phyloP scores from a whole-genome alignment of 2,113 vertebrate species.

The Scomber colias region DNA sequence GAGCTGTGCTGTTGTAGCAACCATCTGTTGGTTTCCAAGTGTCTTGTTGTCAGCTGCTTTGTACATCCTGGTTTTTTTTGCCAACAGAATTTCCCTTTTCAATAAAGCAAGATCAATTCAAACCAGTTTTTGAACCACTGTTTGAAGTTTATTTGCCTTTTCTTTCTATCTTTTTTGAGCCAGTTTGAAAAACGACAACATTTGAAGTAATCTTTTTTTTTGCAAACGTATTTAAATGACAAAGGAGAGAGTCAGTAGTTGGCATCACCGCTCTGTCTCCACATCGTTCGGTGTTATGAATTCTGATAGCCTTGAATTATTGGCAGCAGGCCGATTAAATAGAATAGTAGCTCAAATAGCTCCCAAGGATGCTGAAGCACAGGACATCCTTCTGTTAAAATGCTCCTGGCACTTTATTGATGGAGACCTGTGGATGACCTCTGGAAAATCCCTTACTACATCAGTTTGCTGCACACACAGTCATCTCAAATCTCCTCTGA shows the following conservation, averaged over 20 bases:
- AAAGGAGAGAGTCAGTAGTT: too few relatives aligned
- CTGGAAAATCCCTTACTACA: too few relatives aligned
- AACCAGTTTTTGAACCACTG: background rate
- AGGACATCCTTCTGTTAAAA: too few relatives aligned
- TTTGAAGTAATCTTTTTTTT: background rate
- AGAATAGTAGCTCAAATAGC: too few relatives aligned
- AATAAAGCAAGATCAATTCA: background rate
- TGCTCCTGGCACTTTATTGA: background rate
- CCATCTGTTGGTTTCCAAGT: slow-evolving; percentile 18
- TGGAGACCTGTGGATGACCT: too few relatives aligned
- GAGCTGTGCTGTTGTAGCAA: slow-evolving; percentile 1
- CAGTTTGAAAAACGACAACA: background rate
- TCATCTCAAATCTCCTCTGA: background rate
- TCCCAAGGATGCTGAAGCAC: too few relatives aligned
- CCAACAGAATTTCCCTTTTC: background rate
- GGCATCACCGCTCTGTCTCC: too few relatives aligned
- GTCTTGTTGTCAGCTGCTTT: slow-evolving; percentile 25
- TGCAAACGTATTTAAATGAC: too few relatives aligned
- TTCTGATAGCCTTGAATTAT: too few relatives aligned
- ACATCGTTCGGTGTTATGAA: too few relatives aligned
- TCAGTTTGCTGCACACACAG: too few relatives aligned
- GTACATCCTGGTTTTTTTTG: background rate
- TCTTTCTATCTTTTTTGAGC: background rate
- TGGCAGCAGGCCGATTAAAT: too few relatives aligned
- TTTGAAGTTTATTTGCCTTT: background rate